Evolutionary conservation across 1,140 invertebrate species (phyloP), one percentile per base, ranked within the genome.

Genomic region (Ptiloglossa arizonensis): DNA sequence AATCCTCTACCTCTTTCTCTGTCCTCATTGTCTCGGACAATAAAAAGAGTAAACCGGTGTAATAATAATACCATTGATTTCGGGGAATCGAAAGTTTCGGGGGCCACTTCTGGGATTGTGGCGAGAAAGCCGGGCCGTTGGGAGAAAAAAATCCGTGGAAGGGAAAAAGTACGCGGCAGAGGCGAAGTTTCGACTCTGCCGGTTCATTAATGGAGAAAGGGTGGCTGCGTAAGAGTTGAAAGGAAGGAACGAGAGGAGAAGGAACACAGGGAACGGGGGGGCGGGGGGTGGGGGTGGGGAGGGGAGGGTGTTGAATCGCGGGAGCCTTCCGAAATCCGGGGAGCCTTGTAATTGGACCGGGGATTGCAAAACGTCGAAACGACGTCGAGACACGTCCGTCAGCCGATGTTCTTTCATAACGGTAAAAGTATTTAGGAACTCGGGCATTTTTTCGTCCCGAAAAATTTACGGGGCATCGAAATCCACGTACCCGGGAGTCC

Each of bases 1-100:
- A 13, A 1, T 5, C n/a, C 17, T 17, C 44, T 11, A 15, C 35
- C 27, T n/a, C 38, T 9, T 2, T 11, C 29, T 29, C 75, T 70
- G 59, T 62, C 57, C 59, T 60, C 68, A 71, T 71, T 70, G 73
- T 76, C 73, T 69, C 32, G 73, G 27, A 77, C 59, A 63, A 77
- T 71, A 71, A 79, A 74, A 66, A 63, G 77, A 87, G 82, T 89
- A 86, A 88, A 89, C 81, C 84, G 81, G 81, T n/a, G n/a, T 82
- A 85, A 86, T 84, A 89, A 87, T 89, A 89, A 90, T 88, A 85
- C 78, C 88, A 85, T 87, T 87, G 86, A 88, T 89, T 87, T 72
- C 44, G 52, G 41, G 41, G 72, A 76, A n/a, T n/a, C n/a, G n/a
- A n/a, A n/a, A n/a, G n/a, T n/a, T n/a, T n/a, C n/a, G 48, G 54